These are phyloP conservation scores for Gavia stellata DNA, from an alignment of 2,113 vertebrate species.

Conservation along the genomic window DNA sequence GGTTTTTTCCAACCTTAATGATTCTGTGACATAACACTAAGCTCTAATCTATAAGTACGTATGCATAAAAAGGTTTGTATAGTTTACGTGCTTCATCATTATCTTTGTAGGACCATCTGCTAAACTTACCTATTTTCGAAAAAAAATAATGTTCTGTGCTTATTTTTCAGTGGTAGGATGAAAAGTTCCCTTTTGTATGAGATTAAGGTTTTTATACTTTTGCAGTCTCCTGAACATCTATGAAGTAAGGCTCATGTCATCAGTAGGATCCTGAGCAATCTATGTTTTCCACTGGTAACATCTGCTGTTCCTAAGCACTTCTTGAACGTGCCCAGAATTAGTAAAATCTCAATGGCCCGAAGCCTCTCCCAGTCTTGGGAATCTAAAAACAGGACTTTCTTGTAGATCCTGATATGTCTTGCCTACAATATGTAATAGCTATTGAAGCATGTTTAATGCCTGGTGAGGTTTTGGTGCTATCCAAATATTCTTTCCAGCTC, in stretches of 20 bases:
- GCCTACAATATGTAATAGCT: background rate
- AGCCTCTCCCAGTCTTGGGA: background rate
- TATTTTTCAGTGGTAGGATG: background rate
- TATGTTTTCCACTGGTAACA: background rate
- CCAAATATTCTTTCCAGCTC: background rate
- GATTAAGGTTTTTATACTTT: background rate
- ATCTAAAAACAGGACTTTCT: background rate
- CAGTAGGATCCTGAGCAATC: background rate
- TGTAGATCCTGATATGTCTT: background rate
- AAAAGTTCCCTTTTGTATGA: background rate
- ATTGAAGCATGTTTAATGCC: background rate
- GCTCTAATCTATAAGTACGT: background rate
- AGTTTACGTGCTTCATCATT: background rate
- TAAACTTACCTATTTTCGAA: background rate
- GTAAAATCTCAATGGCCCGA: rapidly evolving
- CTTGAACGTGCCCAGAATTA: background rate
- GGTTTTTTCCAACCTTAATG: too few relatives aligned
- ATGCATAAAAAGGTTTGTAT: background rate
- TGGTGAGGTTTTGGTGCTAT: background rate
- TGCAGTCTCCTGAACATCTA: background rate
- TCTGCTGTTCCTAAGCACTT: background rate
- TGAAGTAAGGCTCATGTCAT: background rate
- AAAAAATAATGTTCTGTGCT: background rate
- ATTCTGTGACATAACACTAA: background rate
- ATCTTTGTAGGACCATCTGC: background rate